A percentile compares a stretch with the other conserved stretches of the same genome.
Evolutionary conservation across 2,797 vertebrate genomes (phyloP).

Genomic region (Triplophysa bombifrons): DNA sequence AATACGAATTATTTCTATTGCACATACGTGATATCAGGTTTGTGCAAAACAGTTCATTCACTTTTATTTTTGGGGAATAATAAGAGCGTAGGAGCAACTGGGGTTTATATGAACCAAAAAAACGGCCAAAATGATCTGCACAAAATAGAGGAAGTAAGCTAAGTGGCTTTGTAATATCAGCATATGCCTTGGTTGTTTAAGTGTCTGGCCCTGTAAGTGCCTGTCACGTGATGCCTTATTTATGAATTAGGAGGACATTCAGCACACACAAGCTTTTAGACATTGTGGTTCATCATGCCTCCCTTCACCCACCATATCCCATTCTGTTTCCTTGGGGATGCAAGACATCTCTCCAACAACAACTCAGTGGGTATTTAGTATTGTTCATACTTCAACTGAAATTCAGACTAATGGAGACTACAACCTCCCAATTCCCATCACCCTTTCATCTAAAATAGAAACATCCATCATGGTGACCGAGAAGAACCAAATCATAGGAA

Average conservation of each 20-base stretch:
- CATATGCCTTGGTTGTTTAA: slow-evolving; percentile 37
- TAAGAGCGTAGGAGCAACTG: neutral
- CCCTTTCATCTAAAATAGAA: slow-evolving; percentile 27
- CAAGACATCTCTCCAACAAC: slow-evolving; percentile 7
- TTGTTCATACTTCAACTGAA: slow-evolving; percentile 3
- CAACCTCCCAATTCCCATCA: neutral
- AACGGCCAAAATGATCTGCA: neutral
- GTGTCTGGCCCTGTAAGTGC: slow-evolving; percentile 38
- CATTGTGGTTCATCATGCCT: slow-evolving; percentile 34
- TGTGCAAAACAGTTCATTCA: neutral
- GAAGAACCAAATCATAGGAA: neutral
- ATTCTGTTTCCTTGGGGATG: slow-evolving; percentile 25
- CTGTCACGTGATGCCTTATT: slow-evolving; percentile 27
- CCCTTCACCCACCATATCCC: slow-evolving; percentile 2
- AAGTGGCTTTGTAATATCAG: slow-evolving; percentile 38
- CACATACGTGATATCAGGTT: neutral
- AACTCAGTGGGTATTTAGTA: slow-evolving; percentile 18
- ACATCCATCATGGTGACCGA: slow-evolving; percentile 25
- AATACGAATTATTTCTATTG: neutral
- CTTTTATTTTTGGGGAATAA: neutral
- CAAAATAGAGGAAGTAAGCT: slow-evolving; percentile 34
- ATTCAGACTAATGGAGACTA: neutral
- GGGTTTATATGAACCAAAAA: neutral
- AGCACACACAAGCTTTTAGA: slow-evolving; percentile 42
- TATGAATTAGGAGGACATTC: slow-evolving; percentile 51